Evolutionary conservation across 2,113 vertebrate genomes (phyloP).

Genomic region (Terrapene triunguis): DNA sequence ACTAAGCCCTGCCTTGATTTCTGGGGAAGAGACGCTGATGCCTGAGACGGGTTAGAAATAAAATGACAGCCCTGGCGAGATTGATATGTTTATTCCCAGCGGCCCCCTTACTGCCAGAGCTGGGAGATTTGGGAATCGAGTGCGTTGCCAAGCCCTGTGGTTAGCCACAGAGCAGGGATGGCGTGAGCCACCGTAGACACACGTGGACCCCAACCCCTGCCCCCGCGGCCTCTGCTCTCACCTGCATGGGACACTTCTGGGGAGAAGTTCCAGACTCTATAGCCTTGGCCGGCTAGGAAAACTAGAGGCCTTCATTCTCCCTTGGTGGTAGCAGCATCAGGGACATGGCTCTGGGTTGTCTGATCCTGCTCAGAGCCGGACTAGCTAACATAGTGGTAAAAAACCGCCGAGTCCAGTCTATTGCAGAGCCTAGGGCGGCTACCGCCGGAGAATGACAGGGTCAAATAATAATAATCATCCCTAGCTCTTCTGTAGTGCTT

Average conservation of each 20-base stretch:
- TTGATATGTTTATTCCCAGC: neutral
- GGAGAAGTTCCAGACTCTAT: too few species aligned
- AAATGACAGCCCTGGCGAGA: neutral
- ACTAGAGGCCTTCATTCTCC: neutral
- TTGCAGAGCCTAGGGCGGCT: too few species aligned
- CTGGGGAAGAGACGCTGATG: neutral
- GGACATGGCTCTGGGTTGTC: neutral
- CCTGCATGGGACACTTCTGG: neutral
- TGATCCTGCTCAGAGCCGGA: neutral
- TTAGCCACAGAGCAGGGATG: neutral
- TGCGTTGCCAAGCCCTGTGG: neutral
- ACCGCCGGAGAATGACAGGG: neutral
- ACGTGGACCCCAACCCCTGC: too few species aligned
- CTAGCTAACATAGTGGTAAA: neutral
- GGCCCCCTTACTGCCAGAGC: neutral
- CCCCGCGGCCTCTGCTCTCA: too few species aligned
- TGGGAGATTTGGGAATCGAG: neutral
- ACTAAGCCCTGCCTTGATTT: neutral
- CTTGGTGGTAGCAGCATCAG: too few species aligned
- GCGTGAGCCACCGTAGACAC: too few species aligned
- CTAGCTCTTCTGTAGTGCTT: neutral
- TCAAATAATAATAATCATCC: neutral
- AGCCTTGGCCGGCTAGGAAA: neutral
- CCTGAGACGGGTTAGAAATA: neutral
- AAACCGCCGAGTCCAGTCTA: rapidly evolving